Evolutionary conservation across 1,140 invertebrate species (phyloP).

Genomic region (Helicoverpa zea): DNA sequence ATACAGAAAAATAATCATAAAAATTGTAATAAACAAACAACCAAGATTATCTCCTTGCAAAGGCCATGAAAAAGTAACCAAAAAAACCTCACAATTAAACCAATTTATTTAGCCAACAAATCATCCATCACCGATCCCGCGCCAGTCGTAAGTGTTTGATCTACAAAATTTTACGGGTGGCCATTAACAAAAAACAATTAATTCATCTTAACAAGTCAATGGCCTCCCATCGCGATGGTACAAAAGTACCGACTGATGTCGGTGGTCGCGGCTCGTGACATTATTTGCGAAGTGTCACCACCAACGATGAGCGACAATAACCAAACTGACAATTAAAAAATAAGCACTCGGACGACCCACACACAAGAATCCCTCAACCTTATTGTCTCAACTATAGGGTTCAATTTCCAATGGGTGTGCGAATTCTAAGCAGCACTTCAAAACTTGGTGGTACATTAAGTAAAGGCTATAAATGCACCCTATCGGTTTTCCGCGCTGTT

Average conservation of each 20-base stretch:
- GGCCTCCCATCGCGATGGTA: slow-evolving; percentile 37
- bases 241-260: slow-evolving; percentile 58
- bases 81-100: background rate
- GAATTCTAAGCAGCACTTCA: background rate
- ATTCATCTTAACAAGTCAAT: slow-evolving; percentile 51
- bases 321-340: slow-evolving; percentile 24
- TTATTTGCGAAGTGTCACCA: slow-evolving; percentile 72
- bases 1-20: no score
- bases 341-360: background rate
- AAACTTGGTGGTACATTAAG: slow-evolving; percentile 47
- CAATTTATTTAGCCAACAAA: background rate
- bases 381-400: background rate
- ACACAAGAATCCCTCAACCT: background rate
- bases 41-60: no score
- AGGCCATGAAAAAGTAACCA: background rate
- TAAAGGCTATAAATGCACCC: slow-evolving; percentile 70
- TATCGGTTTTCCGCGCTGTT: slow-evolving; percentile 80
- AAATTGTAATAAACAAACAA: no score
- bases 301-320: slow-evolving; percentile 66
- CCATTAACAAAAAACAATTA: slow-evolving; percentile 44
- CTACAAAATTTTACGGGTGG: slow-evolving; percentile 30
- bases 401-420: background rate
- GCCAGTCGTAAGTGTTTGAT: slow-evolving; percentile 21
- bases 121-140: background rate
- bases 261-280: slow-evolving; percentile 64